Conservation (phyloP, 92 coral and sea anemone genomes). For the Scolanthus callimorphus region DNA sequence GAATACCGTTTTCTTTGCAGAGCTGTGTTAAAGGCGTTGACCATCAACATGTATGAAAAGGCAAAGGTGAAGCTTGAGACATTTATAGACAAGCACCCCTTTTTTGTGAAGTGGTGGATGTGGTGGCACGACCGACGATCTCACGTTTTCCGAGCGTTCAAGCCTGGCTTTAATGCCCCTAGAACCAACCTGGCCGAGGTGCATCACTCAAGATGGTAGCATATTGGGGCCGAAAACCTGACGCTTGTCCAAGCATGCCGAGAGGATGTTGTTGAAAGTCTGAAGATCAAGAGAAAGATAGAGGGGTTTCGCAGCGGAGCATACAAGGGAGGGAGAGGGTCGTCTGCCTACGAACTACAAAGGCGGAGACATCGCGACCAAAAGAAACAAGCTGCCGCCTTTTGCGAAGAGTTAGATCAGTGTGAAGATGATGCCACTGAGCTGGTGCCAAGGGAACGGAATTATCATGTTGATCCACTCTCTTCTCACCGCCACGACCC, state of each 20-base stretch:
- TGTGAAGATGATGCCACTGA: conserved; percentile 14
- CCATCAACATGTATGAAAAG: conserved; percentile 52
- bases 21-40: conserved; percentile 40
- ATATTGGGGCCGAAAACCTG: conserved; percentile 45
- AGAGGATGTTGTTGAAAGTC: conserved; percentile 52
- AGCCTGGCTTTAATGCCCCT: conserved; percentile 52
- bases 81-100: conserved; percentile 54
- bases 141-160: conserved; percentile 53
- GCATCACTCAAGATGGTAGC: conserved; percentile 55
- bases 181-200: conserved; percentile 51
- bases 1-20: not conserved
- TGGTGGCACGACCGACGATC: conserved; percentile 48
- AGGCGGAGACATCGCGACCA: conserved; percentile 29
- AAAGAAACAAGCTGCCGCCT: conserved; percentile 35
- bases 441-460: conserved; percentile 30
- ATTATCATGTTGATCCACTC: conserved; percentile 25
- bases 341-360: conserved; percentile 24
- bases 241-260: conserved; percentile 50
- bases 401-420: conserved; percentile 42
- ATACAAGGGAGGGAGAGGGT: conserved; percentile 53
- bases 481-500: conserved; percentile 1
- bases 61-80: conserved; percentile 35
- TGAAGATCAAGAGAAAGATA: conserved; percentile 26
- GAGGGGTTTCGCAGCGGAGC: conserved; percentile 32
- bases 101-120: conserved; percentile 51